phyloP scores from a whole-genome alignment of 2,888 invertebrate species.

The Mycalesis mineus region DNA sequence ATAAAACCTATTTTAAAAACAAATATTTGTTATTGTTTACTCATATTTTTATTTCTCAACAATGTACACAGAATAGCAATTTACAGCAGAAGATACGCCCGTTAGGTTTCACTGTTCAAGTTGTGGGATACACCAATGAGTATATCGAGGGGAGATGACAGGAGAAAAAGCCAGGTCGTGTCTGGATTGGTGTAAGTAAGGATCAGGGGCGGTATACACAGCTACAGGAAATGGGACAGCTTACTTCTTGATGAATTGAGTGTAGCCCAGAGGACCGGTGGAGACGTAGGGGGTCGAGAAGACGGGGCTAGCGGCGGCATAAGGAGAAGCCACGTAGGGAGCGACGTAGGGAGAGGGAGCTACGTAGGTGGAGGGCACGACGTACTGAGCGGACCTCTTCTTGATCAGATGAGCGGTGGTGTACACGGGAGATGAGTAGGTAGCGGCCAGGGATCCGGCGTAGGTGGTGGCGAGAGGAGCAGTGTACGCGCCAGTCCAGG shows the following conservation, averaged over 20 bases:
- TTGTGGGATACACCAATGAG: constrained; percentile 12
- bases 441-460: constrained; percentile 33
- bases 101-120: constrained; percentile 1
- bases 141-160: constrained; percentile 35
- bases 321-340: constrained; percentile 25
- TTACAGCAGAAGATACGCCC: neutral
- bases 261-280: constrained; percentile 26
- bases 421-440: constrained; percentile 36
- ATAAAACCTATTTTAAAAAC: neutral
- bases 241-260: constrained; percentile 35
- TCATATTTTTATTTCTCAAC: constrained; percentile 12
- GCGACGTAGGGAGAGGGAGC: constrained; percentile 40
- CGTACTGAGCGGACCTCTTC: constrained; percentile 54
- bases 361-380: constrained; percentile 31
- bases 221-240: constrained; percentile 20
- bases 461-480: constrained; percentile 38
- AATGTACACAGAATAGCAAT: neutral
- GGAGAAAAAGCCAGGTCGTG: constrained; percentile 41
- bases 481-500: constrained; percentile 30
- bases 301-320: constrained; percentile 42
- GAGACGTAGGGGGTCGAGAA: constrained; percentile 31
- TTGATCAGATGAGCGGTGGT: constrained; percentile 52
- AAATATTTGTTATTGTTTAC: neutral
- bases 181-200: constrained; percentile 43
- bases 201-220: constrained; percentile 18